phyloP scores from a whole-genome alignment of 2,113 vertebrate genomes.

The Tyrannus savana region DNA sequence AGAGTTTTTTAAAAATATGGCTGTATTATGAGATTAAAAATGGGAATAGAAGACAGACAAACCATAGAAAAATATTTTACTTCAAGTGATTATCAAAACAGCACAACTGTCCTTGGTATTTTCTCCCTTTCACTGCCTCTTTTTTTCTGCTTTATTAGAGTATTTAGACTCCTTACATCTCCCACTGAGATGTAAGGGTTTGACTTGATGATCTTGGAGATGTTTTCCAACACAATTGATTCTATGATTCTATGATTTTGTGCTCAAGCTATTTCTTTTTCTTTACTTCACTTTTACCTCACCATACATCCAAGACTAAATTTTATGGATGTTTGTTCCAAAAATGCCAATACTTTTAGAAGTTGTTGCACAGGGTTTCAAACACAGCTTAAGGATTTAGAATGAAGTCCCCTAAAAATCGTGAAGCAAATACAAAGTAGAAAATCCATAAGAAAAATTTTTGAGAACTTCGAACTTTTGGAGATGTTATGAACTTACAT shows the following conservation, averaged over 20 bases:
- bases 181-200: background rate
- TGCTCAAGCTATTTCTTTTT: background rate
- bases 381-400: background rate
- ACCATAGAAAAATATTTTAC: background rate
- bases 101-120: background rate
- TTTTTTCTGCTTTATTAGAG: background rate
- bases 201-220: too few relatives aligned
- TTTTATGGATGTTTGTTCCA: background rate
- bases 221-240: too few relatives aligned
- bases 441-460: background rate
- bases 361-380: background rate
- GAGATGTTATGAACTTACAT: background rate
- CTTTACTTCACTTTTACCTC: background rate
- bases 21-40: background rate
- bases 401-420: background rate
- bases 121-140: background rate
- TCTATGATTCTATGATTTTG: background rate
- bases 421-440: background rate
- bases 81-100: background rate
- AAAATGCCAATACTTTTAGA: background rate
- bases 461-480: background rate
- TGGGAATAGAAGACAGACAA: background rate
- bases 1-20: background rate
- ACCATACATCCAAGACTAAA: background rate
- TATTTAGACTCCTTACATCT: background rate